phyloP scores from a whole-genome alignment of 1,140 invertebrate genomes.

The Drosophila watanabei region DNA sequence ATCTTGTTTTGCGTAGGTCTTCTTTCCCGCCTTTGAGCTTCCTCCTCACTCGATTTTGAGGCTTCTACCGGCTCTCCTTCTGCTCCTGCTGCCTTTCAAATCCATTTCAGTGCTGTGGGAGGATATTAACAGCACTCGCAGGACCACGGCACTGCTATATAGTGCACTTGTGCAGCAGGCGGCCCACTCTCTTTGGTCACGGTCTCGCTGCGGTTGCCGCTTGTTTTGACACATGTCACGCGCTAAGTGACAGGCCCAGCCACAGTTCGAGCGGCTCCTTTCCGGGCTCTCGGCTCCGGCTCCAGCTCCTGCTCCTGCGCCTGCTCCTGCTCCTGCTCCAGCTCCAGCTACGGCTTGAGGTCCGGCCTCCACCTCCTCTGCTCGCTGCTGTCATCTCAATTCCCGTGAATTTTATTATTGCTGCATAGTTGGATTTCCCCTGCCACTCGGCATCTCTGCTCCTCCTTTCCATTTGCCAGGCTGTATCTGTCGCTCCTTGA shows the following conservation, averaged over 20 bases:
- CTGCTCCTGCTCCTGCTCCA: not conserved
- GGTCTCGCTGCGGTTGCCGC: slow-evolving; percentile 47
- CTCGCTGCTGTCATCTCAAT: slow-evolving; percentile 64
- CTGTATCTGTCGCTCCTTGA: slow-evolving; percentile 52
- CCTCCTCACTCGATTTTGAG: slow-evolving; percentile 5
- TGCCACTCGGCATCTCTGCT: not conserved
- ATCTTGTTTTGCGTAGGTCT: slow-evolving; percentile 29
- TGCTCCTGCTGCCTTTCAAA: slow-evolving; percentile 1
- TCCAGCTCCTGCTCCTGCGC: slow-evolving; percentile 4
- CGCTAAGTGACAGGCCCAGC: slow-evolving; percentile 65
- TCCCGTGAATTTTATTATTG: slow-evolving; percentile 80
- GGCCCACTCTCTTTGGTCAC: slow-evolving; percentile 28
- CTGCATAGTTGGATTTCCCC: slow-evolving; percentile 49
- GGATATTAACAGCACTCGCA: slow-evolving; percentile 47
- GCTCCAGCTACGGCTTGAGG: slow-evolving; percentile 19
- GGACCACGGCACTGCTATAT: slow-evolving; percentile 17
- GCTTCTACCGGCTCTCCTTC: not conserved
- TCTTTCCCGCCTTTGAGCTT: not conserved
- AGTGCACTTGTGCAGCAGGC: slow-evolving; percentile 36
- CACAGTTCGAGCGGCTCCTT: slow-evolving; percentile 43
- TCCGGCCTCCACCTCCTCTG: not conserved
- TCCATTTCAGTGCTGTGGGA: slow-evolving; percentile 20
- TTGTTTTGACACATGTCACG: slow-evolving; percentile 70
- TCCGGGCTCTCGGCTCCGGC: slow-evolving; percentile 6
- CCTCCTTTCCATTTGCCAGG: slow-evolving; percentile 17